Conservation (phyloP, 2,888 invertebrate genomes). For the Tiliacea citrago region DNA sequence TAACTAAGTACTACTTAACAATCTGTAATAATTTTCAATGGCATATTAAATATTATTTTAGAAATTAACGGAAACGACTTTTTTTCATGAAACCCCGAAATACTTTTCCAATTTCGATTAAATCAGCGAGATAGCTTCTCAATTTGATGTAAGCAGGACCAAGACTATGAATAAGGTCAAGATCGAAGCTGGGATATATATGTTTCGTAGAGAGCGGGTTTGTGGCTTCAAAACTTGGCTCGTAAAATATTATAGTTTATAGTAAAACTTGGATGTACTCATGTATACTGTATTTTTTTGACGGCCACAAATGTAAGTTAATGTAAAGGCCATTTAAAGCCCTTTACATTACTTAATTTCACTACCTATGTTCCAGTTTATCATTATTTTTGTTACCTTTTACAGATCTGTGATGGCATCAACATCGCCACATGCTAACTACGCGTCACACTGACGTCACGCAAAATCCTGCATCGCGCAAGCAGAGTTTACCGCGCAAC, state of each 20-base stretch:
- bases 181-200: conserved; percentile 28
- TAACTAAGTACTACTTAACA: conserved; percentile 47
- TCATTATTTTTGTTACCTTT: too few species aligned
- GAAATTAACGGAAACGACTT: conserved; percentile 17
- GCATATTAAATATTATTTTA: conserved; percentile 24
- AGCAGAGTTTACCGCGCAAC: too few species aligned
- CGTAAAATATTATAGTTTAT: conserved; percentile 21
- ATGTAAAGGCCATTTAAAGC: not conserved
- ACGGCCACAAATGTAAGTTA: not conserved
- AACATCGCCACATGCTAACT: too few species aligned
- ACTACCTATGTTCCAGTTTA: too few species aligned
- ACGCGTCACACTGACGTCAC: too few species aligned
- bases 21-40: conserved; percentile 45
- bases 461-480: too few species aligned
- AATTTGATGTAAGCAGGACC: conserved; percentile 35
- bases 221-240: conserved; percentile 24
- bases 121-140: conserved; percentile 28
- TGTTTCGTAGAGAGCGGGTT: conserved; percentile 7
- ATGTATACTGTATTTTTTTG: not conserved
- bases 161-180: conserved; percentile 46
- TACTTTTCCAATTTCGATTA: conserved; percentile 51
- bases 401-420: too few species aligned
- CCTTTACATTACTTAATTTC: too few species aligned
- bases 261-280: conserved; percentile 1
- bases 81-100: conserved; percentile 6